Percentiles rank a stretch among this genome's conserved stretches.
phyloP scores from a whole-genome alignment of 2,797 vertebrate species.

The Poliocrania exsul region DNA sequence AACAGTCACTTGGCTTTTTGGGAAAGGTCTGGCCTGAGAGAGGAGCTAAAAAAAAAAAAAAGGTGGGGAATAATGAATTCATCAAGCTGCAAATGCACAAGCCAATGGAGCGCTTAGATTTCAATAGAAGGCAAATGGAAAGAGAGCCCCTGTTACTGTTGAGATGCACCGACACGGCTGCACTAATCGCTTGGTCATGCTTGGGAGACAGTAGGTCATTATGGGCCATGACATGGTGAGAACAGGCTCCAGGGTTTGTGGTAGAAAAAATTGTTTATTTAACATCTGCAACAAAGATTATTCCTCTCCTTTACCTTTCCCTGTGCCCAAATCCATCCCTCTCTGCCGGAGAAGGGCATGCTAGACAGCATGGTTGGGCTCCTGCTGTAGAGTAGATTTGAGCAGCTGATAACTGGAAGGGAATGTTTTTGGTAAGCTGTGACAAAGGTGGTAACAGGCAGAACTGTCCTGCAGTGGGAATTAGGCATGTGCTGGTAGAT shows the following conservation, averaged over 20 bases:
- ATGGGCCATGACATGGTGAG: constrained; percentile 75
- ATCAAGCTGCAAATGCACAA: constrained; percentile 81
- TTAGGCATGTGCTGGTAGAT: neutral
- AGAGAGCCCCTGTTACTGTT: constrained; percentile 79
- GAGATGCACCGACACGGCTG: constrained; percentile 72
- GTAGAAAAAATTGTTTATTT: constrained; percentile 81
- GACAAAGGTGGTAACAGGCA: accelerated
- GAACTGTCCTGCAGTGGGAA: neutral
- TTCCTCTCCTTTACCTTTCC: constrained; percentile 16
- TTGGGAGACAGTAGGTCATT: constrained; percentile 80
- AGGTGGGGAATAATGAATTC: constrained; percentile 81
- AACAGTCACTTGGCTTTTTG: constrained; percentile 37
- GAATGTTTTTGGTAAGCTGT: neutral
- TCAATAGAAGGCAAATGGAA: constrained; percentile 80
- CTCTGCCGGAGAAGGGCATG: neutral
- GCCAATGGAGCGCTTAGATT: constrained; percentile 80
- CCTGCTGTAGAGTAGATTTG: neutral
- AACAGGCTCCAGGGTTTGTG: constrained; percentile 76
- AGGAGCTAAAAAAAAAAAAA: constrained; percentile 6
- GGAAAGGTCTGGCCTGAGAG: constrained; percentile 53
- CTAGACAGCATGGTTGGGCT: neutral
- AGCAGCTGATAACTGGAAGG: neutral
- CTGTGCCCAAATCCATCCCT: neutral
- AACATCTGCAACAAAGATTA: constrained; percentile 59
- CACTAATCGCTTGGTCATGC: constrained; percentile 83